Evolutionary conservation across 2,113 vertebrate genomes (phyloP).

Genomic region (Ancistrus triradiatus): DNA sequence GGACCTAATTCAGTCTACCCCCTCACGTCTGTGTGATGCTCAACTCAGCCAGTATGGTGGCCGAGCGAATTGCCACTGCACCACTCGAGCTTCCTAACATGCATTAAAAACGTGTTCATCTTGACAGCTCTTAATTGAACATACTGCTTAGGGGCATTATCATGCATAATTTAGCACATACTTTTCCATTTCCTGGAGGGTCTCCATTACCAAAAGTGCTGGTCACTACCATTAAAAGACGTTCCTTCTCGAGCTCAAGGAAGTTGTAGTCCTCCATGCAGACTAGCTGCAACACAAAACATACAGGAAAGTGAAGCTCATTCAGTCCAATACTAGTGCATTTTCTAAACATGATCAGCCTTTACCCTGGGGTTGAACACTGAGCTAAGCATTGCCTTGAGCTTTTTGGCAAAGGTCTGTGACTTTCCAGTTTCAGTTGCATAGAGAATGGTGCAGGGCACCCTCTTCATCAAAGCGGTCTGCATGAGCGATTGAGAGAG

Average conservation of each 20-base stretch:
- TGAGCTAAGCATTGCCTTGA: slow-evolving; percentile 68
- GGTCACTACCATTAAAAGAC: slow-evolving; percentile 75
- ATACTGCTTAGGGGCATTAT: too few relatives aligned
- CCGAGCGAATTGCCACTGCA: too few relatives aligned
- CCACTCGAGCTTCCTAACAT: too few relatives aligned
- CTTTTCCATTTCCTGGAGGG: slow-evolving; percentile 77
- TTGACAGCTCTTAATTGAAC: too few relatives aligned
- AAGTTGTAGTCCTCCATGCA: slow-evolving; percentile 78
- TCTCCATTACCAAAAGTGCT: slow-evolving; percentile 85
- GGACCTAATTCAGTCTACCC: too few relatives aligned
- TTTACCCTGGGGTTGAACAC: slow-evolving; percentile 74
- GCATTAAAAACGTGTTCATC: too few relatives aligned
- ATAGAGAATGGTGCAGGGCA: slow-evolving; percentile 72
- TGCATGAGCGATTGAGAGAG: slow-evolving; percentile 69
- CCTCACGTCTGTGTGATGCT: too few relatives aligned
- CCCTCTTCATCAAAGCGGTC: slow-evolving; percentile 55
- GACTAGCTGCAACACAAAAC: slow-evolving; percentile 60
- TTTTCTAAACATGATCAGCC: not conserved
- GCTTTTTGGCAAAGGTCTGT: slow-evolving; percentile 65
- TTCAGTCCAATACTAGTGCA: not conserved
- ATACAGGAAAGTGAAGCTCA: not conserved
- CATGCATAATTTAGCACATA: slow-evolving; percentile 36
- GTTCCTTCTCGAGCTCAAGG: slow-evolving; percentile 66
- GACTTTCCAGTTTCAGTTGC: slow-evolving; percentile 82
- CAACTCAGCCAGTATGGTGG: too few relatives aligned